phyloP scores from a whole-genome alignment of 2,113 vertebrate species.

The Laterallus jamaicensis region DNA sequence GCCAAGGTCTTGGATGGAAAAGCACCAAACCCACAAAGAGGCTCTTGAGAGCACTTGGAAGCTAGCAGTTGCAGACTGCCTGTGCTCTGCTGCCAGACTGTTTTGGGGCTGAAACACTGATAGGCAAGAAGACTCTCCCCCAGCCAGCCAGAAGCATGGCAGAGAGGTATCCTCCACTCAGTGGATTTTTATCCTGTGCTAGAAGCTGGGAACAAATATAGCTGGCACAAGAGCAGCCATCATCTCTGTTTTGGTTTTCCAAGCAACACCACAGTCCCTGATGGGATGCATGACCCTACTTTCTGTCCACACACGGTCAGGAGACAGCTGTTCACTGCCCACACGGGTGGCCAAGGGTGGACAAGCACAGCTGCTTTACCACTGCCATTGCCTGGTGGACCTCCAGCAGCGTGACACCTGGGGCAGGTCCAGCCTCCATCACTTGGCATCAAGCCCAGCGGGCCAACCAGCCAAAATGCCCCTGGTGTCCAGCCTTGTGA shows the following conservation, averaged over 20 bases:
- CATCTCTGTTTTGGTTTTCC: background rate
- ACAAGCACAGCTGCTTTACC: background rate
- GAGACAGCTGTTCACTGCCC: background rate
- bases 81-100: background rate
- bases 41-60: background rate
- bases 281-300: background rate
- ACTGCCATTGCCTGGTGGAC: background rate
- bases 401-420: background rate
- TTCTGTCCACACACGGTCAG: background rate
- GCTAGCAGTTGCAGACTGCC: background rate
- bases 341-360: background rate
- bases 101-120: background rate
- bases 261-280: background rate
- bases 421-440: background rate
- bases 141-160: background rate
- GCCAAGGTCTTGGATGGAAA: background rate
- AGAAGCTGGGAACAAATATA: background rate
- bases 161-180: background rate
- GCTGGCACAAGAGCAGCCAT: rapidly evolving
- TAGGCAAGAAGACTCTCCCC: background rate
- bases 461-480: background rate
- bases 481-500: background rate
- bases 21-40: background rate
- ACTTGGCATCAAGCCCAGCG: background rate
- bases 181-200: background rate